These are phyloP conservation scores for Hemicentrotus pulcherrimus DNA, from an alignment of 35 echinoderm and acorn worm genomes.

Conservation along the genomic window DNA sequence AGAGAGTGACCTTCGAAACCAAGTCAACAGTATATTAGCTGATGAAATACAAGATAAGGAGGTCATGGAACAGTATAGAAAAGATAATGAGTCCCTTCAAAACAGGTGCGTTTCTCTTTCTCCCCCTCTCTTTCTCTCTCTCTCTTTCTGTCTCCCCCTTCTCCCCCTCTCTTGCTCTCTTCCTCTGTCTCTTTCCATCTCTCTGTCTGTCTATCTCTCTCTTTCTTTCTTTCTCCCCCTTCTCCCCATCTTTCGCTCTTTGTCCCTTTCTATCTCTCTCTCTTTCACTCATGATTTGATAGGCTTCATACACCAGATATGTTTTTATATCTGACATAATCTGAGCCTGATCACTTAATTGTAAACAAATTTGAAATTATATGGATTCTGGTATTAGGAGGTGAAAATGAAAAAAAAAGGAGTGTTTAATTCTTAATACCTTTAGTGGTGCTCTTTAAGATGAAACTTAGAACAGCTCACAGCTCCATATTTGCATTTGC, in stretches of 20 bases:
- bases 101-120: conserved; percentile 68
- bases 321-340: too few relatives aligned
- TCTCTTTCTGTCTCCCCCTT: neutral
- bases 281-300: neutral
- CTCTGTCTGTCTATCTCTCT: too few relatives aligned
- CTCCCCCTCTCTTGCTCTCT: neutral
- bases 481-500: too few relatives aligned
- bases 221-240: too few relatives aligned
- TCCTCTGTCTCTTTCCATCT: neutral
- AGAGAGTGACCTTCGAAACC: conserved; percentile 64
- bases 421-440: too few relatives aligned
- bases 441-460: too few relatives aligned
- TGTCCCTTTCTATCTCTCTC: neutral
- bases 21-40: conserved; percentile 63
- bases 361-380: too few relatives aligned
- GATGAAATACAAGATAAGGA: conserved; percentile 73
- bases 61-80: conserved; percentile 79
- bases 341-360: too few relatives aligned
- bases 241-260: too few relatives aligned
- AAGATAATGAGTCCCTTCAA: conserved; percentile 91
- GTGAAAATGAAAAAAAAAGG: too few relatives aligned
- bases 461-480: too few relatives aligned
- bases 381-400: too few relatives aligned
- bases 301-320: neutral
- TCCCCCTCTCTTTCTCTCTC: neutral